Evolutionary conservation across 2,888 invertebrate genomes (phyloP), one percentile per base, ranked within the genome.

Genomic region (Lathronympha strigana): DNA sequence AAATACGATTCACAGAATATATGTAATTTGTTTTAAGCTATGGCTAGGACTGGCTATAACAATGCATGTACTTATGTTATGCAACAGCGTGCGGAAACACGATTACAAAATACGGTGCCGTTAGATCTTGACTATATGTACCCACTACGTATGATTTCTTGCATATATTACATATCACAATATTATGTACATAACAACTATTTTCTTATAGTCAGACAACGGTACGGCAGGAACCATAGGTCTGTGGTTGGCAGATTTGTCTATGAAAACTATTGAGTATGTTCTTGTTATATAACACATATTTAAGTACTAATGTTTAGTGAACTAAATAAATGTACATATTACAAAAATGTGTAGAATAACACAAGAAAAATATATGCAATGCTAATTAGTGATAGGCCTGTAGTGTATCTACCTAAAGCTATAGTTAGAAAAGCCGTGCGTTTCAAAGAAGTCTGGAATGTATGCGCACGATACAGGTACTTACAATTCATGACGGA

Each of bases 311-410:
- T 57, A 58, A 25, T 15, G 36, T 63, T 63, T 55, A 63, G 55
- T 50, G 43, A 43, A 38, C 54, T 28, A 62, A 49, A 40, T 57
- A 50, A 45, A 50, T 23, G 5, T 45, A 43, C 11, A n/a, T n/a
- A n/a, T 55, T 63, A 47, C 17, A 63, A 43, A 13, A 53, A 33
- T 0, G 36, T 54, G 19, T 54, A 36, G 9, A 19, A 25, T 25
- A 43, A 49, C 43, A 66, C 63, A 67, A 68, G 63, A 67, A 70
- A 69, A 68, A 43, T 9, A 70, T 67, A 71, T 69, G 69, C 62
- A 78, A 77, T 75, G 81, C 77, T 79, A 75, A 77, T 81, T 80
- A 81, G 81, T 84, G 84, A 86, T 84, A 84, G 83, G 84, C 83
- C 75, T 82, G 77, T 73, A 50, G n/a, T 53, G 45, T 23, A n/a